These are phyloP conservation scores for Clunio marinus DNA, from an alignment of 2,888 invertebrate species.

Conservation along the genomic window DNA sequence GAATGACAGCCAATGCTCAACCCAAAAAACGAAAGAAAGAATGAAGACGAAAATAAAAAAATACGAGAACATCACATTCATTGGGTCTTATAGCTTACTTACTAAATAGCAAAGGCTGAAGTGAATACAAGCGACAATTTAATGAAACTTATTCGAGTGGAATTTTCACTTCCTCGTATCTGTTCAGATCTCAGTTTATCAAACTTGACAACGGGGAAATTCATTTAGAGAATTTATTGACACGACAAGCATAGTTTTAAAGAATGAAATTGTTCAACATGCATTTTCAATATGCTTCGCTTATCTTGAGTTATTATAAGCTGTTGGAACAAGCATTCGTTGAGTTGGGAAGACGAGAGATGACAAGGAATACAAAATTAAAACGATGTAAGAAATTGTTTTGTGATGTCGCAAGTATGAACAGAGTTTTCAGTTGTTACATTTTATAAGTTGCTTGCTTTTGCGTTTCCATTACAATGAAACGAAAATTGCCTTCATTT, in stretches of 20 bases:
- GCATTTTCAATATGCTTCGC: neutral
- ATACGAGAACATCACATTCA: slow-evolving; percentile 8
- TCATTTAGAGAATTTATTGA: slow-evolving; percentile 10
- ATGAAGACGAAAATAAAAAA: too few relatives aligned
- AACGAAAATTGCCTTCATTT: neutral
- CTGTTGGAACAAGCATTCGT: slow-evolving; percentile 15
- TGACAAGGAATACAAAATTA: neutral
- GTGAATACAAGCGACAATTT: slow-evolving; percentile 12
- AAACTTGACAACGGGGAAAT: neutral
- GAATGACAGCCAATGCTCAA: neutral
- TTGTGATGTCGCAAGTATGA: neutral
- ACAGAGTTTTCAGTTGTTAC: neutral
- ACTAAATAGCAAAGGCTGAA: neutral
- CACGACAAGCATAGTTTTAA: slow-evolving; percentile 15
- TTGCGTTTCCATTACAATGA: neutral
- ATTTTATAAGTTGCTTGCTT: too few relatives aligned
- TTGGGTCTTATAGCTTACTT: too few relatives aligned
- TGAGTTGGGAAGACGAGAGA: neutral
- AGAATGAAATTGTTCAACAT: slow-evolving; percentile 19
- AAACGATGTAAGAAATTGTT: neutral
- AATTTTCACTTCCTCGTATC: neutral
- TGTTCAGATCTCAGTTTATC: neutral
- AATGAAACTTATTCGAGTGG: slow-evolving; percentile 25
- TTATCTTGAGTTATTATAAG: slow-evolving; percentile 11
- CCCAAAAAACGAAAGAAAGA: neutral